phyloP scores from a whole-genome alignment of 2,797 vertebrate species.

The Coregonus sp. region DNA sequence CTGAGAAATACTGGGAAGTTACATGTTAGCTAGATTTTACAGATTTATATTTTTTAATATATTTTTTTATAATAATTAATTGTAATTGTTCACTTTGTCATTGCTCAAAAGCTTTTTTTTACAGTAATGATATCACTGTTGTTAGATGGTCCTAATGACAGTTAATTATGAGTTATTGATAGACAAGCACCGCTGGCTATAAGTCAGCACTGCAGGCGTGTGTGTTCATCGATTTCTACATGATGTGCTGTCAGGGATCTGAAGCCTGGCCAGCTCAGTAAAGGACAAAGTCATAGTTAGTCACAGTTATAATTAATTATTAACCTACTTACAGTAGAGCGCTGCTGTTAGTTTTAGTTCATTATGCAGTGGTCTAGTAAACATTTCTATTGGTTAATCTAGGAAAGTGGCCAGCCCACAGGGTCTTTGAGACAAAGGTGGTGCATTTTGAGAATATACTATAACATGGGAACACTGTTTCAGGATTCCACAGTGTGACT shows the following conservation, averaged over 20 bases:
- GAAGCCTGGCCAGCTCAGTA: constrained; percentile 10
- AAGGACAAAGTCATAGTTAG: constrained; percentile 25
- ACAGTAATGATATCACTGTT: background rate
- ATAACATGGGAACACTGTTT: background rate
- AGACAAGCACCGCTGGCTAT: constrained; percentile 7
- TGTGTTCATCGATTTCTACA: constrained; percentile 4
- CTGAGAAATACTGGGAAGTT: background rate
- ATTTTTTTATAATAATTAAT: no score
- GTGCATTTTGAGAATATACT: background rate
- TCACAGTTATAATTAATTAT: constrained; percentile 16
- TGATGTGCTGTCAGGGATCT: background rate
- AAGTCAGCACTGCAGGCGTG: background rate
- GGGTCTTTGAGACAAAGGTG: background rate
- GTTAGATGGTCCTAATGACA: constrained; percentile 6
- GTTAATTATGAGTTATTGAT: constrained; percentile 35
- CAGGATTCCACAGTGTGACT: background rate
- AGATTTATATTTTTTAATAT: no score
- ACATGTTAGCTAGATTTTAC: no score
- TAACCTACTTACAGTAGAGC: background rate
- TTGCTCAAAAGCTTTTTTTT: background rate
- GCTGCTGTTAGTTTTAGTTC: background rate
- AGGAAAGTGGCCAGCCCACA: background rate
- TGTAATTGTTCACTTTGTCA: background rate
- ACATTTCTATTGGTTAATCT: background rate
- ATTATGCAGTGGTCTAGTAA: background rate